Percentiles rank a stretch among this genome's conserved stretches.
phyloP scores from a whole-genome alignment of 2,797 vertebrate genomes.

The Microcaecilia unicolor region DNA sequence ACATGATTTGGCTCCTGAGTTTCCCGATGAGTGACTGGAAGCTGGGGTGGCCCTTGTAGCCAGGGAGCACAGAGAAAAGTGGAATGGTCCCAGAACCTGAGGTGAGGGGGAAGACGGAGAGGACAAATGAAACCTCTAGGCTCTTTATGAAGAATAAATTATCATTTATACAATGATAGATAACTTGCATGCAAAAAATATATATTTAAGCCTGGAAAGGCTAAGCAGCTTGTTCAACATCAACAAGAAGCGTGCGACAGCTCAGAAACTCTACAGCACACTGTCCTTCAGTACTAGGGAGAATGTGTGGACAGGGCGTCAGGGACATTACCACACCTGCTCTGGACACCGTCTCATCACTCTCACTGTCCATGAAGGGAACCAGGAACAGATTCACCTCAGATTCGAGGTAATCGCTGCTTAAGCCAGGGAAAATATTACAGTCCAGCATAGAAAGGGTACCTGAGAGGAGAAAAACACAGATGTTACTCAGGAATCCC shows the following conservation, averaged over 20 bases:
- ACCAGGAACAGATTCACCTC: constrained; percentile 87
- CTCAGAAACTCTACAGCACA: too few species aligned
- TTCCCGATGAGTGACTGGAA: constrained; percentile 74
- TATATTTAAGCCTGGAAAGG: too few species aligned
- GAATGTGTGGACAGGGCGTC: too few species aligned
- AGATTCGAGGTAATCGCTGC: constrained; percentile 63
- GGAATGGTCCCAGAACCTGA: constrained; percentile 60
- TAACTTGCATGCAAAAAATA: too few species aligned
- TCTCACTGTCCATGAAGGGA: constrained; percentile 72
- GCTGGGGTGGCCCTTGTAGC: constrained; percentile 74
- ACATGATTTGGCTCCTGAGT: constrained; percentile 76
- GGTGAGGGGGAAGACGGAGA: not conserved
- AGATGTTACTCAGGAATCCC: too few species aligned
- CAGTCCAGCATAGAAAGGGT: constrained; percentile 82
- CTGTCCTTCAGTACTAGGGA: too few species aligned
- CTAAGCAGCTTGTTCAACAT: too few species aligned
- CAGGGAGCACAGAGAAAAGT: constrained; percentile 76
- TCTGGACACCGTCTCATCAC: constrained; percentile 66
- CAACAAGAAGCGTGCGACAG: too few species aligned
- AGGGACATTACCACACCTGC: constrained; percentile 63
- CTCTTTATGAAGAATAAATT: too few species aligned
- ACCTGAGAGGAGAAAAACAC: constrained; percentile 49
- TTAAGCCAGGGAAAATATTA: constrained; percentile 76
- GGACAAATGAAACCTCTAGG: not conserved
- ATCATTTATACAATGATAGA: not conserved